Conservation (phyloP, 2,888 invertebrate species). For the Scaptomyza flava region DNA sequence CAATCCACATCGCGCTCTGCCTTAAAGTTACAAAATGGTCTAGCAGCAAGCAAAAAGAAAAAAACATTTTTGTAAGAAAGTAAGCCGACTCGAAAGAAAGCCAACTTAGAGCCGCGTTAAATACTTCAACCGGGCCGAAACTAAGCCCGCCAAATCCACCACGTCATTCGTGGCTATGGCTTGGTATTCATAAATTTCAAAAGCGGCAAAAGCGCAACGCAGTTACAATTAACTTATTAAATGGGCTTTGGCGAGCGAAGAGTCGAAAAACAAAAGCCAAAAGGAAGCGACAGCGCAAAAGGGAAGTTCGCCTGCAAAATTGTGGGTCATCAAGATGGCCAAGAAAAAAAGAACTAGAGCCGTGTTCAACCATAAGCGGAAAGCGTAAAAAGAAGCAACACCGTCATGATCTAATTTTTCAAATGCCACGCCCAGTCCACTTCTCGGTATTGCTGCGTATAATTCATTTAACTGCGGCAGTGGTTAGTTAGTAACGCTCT, state of each 20-base stretch:
- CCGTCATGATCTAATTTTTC: conserved; percentile 5
- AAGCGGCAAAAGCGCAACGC: conserved; percentile 72
- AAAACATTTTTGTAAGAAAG: conserved; percentile 1
- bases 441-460: conserved; percentile 24
- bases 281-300: conserved; percentile 32
- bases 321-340: conserved; percentile 46
- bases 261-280: conserved; percentile 46
- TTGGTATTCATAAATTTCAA: conserved; percentile 70
- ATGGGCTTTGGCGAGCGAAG: conserved; percentile 52
- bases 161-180: conserved; percentile 43
- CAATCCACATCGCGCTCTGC: conserved; percentile 39
- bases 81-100: conserved; percentile 40
- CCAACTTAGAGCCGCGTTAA: conserved; percentile 40
- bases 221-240: conserved; percentile 82
- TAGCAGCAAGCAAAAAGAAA: conserved; percentile 18
- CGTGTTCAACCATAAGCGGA: conserved; percentile 1
- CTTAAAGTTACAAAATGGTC: conserved; percentile 45
- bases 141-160: conserved; percentile 36
- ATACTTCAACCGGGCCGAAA: conserved; percentile 31
- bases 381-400: conserved; percentile 2
- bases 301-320: conserved; percentile 47
- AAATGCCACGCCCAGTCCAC: conserved; percentile 15
- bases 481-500: conserved; percentile 13
- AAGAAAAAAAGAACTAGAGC: conserved; percentile 2
- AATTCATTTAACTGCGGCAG: conserved; percentile 54